Conservation (phyloP, 2,797 vertebrate genomes). For the Sardinella longiceps region DNA sequence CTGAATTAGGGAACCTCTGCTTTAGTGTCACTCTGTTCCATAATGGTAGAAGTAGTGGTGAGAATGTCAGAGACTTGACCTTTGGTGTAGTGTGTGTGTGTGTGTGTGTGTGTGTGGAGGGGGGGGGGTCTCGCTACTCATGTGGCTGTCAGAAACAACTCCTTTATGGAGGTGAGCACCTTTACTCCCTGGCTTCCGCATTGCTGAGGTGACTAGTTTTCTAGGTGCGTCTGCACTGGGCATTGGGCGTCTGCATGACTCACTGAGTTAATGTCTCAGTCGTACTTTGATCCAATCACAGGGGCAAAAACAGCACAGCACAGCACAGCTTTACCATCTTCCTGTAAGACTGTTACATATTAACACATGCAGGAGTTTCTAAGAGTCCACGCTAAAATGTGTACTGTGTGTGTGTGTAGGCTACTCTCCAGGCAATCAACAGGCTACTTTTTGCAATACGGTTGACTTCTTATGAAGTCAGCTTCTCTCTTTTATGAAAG, state of each 20-base stretch:
- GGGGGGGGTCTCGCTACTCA: not conserved
- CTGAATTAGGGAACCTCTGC: too few relatives aligned
- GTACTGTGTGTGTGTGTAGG: too few relatives aligned
- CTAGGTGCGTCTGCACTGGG: too few relatives aligned
- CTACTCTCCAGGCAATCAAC: too few relatives aligned
- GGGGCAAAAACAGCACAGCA: slow-evolving; percentile 12
- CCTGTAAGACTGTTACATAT: not conserved
- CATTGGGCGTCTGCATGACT: slow-evolving; percentile 50
- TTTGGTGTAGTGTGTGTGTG: too few relatives aligned
- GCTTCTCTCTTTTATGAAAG: not conserved
- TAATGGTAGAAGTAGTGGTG: too few relatives aligned
- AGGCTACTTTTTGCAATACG: not conserved
- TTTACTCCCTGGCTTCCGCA: not conserved
- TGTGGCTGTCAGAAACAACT: not conserved
- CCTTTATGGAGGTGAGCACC: not conserved
- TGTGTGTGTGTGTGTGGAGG: too few relatives aligned
- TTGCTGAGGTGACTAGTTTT: not conserved
- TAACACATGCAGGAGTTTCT: not conserved
- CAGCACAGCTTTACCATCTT: not conserved
- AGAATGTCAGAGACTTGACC: too few relatives aligned
- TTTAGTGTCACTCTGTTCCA: too few relatives aligned
- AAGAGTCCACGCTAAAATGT: not conserved
- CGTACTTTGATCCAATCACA: slow-evolving; percentile 59
- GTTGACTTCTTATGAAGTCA: not conserved
- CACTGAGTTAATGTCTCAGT: slow-evolving; percentile 47